Evolutionary conservation across 35 echinoderm and acorn worm genomes (phyloP), one percentile per base, ranked within the genome.

Genomic region (Anneissia japonica): DNA sequence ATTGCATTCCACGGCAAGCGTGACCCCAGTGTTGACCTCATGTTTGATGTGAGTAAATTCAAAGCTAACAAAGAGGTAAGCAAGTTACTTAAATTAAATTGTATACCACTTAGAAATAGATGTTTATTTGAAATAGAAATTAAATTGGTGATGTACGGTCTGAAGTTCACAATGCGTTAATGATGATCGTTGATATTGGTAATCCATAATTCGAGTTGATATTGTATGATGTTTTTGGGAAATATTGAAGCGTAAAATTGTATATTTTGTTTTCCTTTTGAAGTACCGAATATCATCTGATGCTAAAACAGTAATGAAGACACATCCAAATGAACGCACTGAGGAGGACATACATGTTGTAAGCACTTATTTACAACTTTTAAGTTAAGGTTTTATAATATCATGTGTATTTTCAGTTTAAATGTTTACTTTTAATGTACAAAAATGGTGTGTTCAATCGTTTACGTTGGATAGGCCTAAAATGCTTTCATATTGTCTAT

Each of bases 31-130:
- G 26, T 31, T 80, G 91, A 93, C 34, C 75, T 93, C 14, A 85
- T 93, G 86, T 93, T 93, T 75, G 91, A 93, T 76, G 86, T 93
- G 73, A 93, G 74, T 73, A 39, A 84, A 45, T 93, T 79, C 82
- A 88, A 74, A 76, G 91, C 91, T 0, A 93, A 93, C n/a, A 88
- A 74, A 73, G 80, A 93, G 91, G 91, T 93, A 30, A 26, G 33
- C 83, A 21, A 19, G 64, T 23, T 31, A 4, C 26, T 29, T 0
- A 32, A 76, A 31, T 73, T 86, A 17, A 29, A 77, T 38, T 26
- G 13, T 31, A 36, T 0, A 75, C 17, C 12, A 85, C 11, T 85
- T 31, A 4, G 30, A 14, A 35, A 2, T 74, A 16, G 28, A 21
- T 51, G 31, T 34, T 35, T 13, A 19, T 17, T 6, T 7, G 30